A percentile compares a stretch with the other conserved stretches of the same genome.
phyloP scores from a whole-genome alignment of 2,797 vertebrate genomes.

The Coluber constrictor region DNA sequence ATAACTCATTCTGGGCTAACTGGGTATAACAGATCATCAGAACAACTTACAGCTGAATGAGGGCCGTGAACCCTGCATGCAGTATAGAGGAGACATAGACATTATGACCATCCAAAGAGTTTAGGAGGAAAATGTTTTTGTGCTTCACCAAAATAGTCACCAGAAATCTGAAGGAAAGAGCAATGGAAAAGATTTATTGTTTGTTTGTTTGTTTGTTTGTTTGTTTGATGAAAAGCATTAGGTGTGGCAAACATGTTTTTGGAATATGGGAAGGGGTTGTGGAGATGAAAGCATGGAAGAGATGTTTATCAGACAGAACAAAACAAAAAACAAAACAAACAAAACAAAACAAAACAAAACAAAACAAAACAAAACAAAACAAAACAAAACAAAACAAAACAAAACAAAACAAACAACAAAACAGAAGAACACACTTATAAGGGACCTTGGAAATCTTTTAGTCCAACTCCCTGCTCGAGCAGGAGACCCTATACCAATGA shows the following conservation, averaged over 20 bases:
- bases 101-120: not conserved
- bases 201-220: not conserved
- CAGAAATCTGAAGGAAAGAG: not conserved
- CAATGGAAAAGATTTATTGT: not conserved
- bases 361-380: too few species aligned
- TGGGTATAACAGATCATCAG: not conserved
- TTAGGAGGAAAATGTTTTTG: not conserved
- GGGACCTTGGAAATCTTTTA: too few species aligned
- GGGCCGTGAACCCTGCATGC: not conserved
- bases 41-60: not conserved
- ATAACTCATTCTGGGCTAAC: not conserved
- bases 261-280: not conserved
- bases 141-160: not conserved
- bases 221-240: not conserved
- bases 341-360: too few species aligned
- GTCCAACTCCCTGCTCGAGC: too few species aligned
- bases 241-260: not conserved
- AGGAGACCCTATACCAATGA: too few species aligned
- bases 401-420: too few species aligned
- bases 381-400: too few species aligned
- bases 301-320: not conserved
- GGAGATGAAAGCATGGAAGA: not conserved
- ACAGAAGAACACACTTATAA: too few species aligned
- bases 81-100: not conserved
- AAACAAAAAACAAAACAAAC: too few species aligned